Evolutionary conservation across 1,140 invertebrate genomes (phyloP), one percentile per base, ranked within the genome.

Genomic region (Brachionus calyciflorus): DNA sequence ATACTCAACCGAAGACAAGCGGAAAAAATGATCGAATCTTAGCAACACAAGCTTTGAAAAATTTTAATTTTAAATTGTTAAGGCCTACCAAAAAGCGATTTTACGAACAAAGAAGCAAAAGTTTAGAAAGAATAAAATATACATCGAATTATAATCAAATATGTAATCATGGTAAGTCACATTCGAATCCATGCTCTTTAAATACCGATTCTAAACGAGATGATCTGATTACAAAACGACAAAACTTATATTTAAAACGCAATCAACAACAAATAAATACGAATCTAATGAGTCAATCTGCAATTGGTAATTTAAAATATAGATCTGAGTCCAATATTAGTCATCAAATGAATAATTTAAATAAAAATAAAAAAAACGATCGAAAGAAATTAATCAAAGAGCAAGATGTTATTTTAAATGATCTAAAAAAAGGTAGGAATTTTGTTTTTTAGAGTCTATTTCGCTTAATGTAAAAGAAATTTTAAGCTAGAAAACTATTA

Each of bases 91-190:
- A 65, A 65, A 65, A 65, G 19, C 21, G 60, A 17, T 65, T 65
- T n/a, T 65, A 65, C 19, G 60, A 65, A 24, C 60, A 44, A 24
- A 9, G 60, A 44, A 65, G 60, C 41, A 65, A 65, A 26, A 65
- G 60, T 44, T 17, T 65, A 44, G 60, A 65, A 19, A 37, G 60
- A 37, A 65, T 65, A n/a, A 65, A 65, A 28, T 65, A 65, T 37
- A 65, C 60, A 9, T 65, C 60, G 12, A 65, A 26, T 17, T 44
- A 65, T 10, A 46, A 14, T 5, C 60, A 44, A 14, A 17, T 65
- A 37, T 24, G 10, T 26, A 46, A 44, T 37, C 33, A 37, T 17
- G 37, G 26, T 37, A 65, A 24, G 44, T 65, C 33, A 37, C 33
- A 5, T 37, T 37, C 60, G 19, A 44, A 65, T 44, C 60, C 60